Conservation (phyloP, 2,113 vertebrate genomes). For the Phyllostomus discolor region DNA sequence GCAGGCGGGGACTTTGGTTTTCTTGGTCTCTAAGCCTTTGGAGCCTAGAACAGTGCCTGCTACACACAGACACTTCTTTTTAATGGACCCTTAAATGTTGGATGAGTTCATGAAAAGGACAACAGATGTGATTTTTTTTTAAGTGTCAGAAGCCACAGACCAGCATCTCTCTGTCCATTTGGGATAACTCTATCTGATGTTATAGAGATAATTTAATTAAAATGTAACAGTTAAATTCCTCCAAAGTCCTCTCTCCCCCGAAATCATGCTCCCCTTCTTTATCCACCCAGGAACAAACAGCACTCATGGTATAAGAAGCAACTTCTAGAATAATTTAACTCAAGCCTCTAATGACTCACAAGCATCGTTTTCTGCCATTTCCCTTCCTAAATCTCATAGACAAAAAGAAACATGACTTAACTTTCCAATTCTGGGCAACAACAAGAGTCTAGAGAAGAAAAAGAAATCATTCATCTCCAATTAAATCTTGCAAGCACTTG, state of each 20-base stretch:
- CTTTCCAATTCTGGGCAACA: neutral
- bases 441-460: neutral
- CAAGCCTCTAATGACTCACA: neutral
- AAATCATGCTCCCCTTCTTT: neutral
- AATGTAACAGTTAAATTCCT: neutral
- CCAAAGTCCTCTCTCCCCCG: neutral
- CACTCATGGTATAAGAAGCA: neutral
- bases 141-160: neutral
- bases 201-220: neutral
- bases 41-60: neutral
- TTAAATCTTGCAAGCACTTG: neutral
- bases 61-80: fast-evolving
- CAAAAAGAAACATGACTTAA: neutral
- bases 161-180: neutral
- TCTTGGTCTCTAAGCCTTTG: neutral
- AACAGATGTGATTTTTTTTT: neutral
- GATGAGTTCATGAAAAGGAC: neutral
- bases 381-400: neutral
- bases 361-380: neutral
- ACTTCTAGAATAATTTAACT: neutral
- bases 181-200: neutral
- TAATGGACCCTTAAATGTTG: neutral
- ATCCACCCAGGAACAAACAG: neutral
- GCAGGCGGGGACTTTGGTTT: neutral
- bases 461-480: neutral